Evolutionary conservation across 1,140 invertebrate species (phyloP).

Genomic region (Pygmarrhopalites habei): DNA sequence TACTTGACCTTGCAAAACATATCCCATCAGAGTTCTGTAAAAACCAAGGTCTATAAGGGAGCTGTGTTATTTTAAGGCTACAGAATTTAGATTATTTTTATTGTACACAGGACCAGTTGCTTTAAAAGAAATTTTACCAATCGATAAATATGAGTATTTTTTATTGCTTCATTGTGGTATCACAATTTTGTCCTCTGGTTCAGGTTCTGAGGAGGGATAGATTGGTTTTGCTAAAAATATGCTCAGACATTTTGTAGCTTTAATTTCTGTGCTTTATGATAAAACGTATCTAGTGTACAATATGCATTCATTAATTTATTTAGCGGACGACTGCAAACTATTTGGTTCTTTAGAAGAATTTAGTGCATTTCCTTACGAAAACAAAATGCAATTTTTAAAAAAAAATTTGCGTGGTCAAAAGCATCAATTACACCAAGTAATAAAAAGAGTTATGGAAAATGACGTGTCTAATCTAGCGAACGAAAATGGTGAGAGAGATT

Average conservation of each 20-base stretch:
- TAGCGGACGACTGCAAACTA: not conserved
- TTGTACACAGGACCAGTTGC: no score
- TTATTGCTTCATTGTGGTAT: slow-evolving; percentile 12
- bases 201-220: not conserved
- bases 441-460: slow-evolving; percentile 2
- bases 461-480: no score
- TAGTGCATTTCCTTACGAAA: slow-evolving; percentile 17
- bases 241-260: slow-evolving; percentile 13
- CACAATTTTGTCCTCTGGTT: slow-evolving; percentile 5
- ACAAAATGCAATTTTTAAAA: slow-evolving; percentile 16
- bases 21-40: slow-evolving; percentile 24
- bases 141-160: slow-evolving; percentile 21
- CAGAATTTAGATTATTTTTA: no score
- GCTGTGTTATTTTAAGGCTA: no score
- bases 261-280: not conserved
- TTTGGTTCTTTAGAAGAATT: not conserved
- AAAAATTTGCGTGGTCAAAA: not conserved
- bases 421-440: not conserved
- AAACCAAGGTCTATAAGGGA: slow-evolving; percentile 23
- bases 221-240: slow-evolving; percentile 26
- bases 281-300: slow-evolving; percentile 1
- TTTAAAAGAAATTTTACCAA: slow-evolving; percentile 17
- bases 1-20: slow-evolving; percentile 1
- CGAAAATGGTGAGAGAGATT: no score
- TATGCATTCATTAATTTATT: slow-evolving; percentile 6